phyloP scores from a whole-genome alignment of 2,113 vertebrate species.

The Myotis davidii region DNA sequence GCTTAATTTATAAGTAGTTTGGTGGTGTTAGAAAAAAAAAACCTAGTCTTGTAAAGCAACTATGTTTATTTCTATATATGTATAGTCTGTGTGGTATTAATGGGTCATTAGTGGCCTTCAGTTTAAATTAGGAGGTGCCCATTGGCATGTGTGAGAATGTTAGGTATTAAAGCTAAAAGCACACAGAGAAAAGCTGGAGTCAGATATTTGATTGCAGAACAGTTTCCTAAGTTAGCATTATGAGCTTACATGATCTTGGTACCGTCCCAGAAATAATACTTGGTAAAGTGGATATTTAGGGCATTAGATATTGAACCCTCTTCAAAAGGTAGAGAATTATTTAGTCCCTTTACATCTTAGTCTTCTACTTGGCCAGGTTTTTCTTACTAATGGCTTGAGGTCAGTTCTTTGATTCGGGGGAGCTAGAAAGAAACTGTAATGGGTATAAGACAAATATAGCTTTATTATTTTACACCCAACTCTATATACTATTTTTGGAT shows the following conservation, averaged over 20 bases:
- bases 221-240: conserved; percentile 51
- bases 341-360: conserved; percentile 14
- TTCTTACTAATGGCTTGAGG: conserved; percentile 41
- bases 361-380: conserved; percentile 27
- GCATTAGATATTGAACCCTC: background rate
- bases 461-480: conserved; percentile 30
- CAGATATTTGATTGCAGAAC: background rate
- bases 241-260: background rate
- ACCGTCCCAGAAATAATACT: background rate
- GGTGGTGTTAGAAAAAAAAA: conserved; percentile 40
- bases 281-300: background rate
- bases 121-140: conserved; percentile 1
- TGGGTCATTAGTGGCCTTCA: background rate
- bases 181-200: background rate
- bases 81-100: background rate
- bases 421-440: conserved; percentile 14
- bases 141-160: conserved; percentile 14
- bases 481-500: background rate
- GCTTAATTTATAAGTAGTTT: conserved; percentile 78
- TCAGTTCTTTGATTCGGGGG: background rate
- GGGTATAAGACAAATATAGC: background rate
- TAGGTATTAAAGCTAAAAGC: background rate
- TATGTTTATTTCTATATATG: background rate
- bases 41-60: conserved; percentile 57
- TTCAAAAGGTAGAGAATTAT: conserved; percentile 23